Evolutionary conservation across 2,797 vertebrate genomes (phyloP).

Genomic region (Cuculus canorus): DNA sequence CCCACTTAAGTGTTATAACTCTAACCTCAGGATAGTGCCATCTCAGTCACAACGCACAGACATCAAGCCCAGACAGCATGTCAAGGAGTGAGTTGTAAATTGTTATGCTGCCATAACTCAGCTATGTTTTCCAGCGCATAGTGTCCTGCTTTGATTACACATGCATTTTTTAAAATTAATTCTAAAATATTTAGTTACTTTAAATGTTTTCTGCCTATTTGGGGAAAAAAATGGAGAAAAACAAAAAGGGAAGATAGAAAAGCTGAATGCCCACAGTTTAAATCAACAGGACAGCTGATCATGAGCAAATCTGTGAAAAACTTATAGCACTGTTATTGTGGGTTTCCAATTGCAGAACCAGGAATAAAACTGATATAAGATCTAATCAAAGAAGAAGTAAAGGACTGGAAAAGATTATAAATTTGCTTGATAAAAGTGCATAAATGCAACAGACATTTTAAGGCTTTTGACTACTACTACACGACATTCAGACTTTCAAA

Average conservation of each 20-base stretch:
- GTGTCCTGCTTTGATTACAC: not conserved
- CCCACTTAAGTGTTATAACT: not conserved
- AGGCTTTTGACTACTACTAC: not conserved
- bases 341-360: slow-evolving; percentile 55
- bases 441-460: slow-evolving; percentile 20
- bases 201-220: not conserved
- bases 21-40: not conserved
- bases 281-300: slow-evolving; percentile 31
- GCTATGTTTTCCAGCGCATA: not conserved
- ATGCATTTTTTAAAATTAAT: not conserved
- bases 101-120: not conserved
- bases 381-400: slow-evolving; percentile 55
- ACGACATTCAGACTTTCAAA: not conserved
- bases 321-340: slow-evolving; percentile 39
- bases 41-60: not conserved
- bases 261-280: not conserved
- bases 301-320: slow-evolving; percentile 30
- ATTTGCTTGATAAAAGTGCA: slow-evolving; percentile 45
- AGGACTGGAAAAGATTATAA: slow-evolving; percentile 56
- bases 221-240: not conserved
- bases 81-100: not conserved
- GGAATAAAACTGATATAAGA: slow-evolving; percentile 43
- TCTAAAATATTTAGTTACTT: not conserved
- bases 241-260: not conserved
- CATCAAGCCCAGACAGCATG: not conserved